Conservation (phyloP, 2,797 vertebrate genomes). For the Threskiornis aethiopicus region DNA sequence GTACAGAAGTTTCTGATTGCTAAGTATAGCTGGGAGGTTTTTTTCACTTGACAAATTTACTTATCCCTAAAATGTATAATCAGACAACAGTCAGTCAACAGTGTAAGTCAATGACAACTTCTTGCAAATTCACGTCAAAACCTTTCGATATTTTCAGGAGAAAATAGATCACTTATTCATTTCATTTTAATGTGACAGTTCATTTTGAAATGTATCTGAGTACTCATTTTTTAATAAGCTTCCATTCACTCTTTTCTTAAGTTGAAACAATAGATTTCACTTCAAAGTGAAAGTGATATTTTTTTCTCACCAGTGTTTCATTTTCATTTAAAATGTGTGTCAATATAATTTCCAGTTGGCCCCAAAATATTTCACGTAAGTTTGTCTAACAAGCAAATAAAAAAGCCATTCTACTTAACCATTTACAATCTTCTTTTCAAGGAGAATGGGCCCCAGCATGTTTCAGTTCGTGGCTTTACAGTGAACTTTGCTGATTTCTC, state of each 20-base stretch:
- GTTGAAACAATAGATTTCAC: not conserved
- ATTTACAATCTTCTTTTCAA: not conserved
- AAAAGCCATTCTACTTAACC: not conserved
- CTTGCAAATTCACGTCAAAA: not conserved
- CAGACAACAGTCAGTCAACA: not conserved
- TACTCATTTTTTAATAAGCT: not conserved
- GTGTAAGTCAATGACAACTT: rapidly evolving
- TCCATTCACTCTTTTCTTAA: not conserved
- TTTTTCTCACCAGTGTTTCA: not conserved
- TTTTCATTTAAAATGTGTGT: not conserved
- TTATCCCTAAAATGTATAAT: not conserved
- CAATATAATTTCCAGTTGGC: not conserved
- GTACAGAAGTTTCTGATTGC: not conserved
- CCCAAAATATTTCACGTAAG: not conserved
- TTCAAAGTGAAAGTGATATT: not conserved
- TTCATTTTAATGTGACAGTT: not conserved
- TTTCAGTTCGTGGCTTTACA: not conserved
- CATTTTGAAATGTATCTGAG: not conserved
- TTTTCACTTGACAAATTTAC: not conserved
- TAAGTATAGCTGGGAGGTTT: not conserved
- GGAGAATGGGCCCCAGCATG: not conserved
- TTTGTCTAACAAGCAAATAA: not conserved
- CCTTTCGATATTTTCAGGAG: not conserved
- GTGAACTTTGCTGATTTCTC: not conserved
- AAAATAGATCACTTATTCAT: not conserved